Evolutionary conservation across 2,797 vertebrate species (phyloP).

Genomic region (Benthosema pterotum): DNA sequence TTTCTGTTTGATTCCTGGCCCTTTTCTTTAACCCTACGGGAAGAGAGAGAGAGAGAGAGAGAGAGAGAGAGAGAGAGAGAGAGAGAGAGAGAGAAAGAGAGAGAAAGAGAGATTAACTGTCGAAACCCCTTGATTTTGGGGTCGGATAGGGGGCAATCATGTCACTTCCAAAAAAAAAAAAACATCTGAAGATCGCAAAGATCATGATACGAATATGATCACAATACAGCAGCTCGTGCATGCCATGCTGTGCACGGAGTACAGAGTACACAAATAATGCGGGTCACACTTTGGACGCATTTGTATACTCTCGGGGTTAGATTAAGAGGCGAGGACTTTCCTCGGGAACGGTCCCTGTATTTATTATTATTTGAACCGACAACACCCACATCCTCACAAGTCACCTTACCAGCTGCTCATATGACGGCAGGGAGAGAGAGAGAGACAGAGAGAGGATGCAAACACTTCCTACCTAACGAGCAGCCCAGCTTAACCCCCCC

Average conservation of each 20-base stretch:
- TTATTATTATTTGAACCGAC: conserved; percentile 46
- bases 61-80: conserved; percentile 9
- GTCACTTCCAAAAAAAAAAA: background rate
- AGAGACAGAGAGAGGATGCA: conserved; percentile 67
- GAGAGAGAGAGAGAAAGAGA: too few species aligned
- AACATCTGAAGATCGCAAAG: background rate
- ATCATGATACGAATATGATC: background rate
- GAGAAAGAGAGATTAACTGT: conserved; percentile 9
- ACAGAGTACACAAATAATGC: too few species aligned
- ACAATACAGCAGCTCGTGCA: background rate
- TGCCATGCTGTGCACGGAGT: background rate
- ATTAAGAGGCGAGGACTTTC: too few species aligned
- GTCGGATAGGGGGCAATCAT: too few species aligned
- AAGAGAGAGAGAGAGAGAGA: conserved; percentile 2
- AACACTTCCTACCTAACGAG: conserved; percentile 74
- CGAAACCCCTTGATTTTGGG: too few species aligned
- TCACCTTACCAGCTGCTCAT: conserved; percentile 66
- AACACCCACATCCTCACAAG: conserved; percentile 71
- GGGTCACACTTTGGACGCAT: too few species aligned
- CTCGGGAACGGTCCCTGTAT: conserved; percentile 1
- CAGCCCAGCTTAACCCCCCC: conserved; percentile 37
- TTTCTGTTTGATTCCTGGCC: conserved; percentile 27
- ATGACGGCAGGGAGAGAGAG: conserved; percentile 21
- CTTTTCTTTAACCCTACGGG: too few species aligned
- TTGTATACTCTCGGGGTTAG: background rate